phyloP scores from a whole-genome alignment of 1,140 invertebrate species.

The Prorops nasuta region DNA sequence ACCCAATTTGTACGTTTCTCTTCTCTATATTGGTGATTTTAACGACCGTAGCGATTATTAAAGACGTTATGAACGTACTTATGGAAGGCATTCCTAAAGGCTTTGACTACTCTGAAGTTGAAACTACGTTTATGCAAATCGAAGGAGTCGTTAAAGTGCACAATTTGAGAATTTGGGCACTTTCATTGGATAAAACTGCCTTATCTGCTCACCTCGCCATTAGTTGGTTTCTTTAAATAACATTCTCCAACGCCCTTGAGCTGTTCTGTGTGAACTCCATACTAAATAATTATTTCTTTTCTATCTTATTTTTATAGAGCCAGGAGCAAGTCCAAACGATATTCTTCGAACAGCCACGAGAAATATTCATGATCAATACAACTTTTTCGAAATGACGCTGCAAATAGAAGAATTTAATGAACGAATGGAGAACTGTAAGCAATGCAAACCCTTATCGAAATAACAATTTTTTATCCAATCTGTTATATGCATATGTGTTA shows the following conservation, averaged over 20 bases:
- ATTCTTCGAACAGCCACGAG: slow-evolving; percentile 82
- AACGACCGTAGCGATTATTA: slow-evolving; percentile 92
- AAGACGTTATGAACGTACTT: slow-evolving; percentile 85
- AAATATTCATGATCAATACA: slow-evolving; percentile 83
- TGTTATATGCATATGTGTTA: not conserved
- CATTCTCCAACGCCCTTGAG: slow-evolving; percentile 67
- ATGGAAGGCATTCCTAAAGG: slow-evolving; percentile 95
- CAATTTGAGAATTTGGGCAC: slow-evolving; percentile 94
- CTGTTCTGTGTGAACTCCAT: not conserved
- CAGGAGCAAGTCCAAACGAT: slow-evolving; percentile 72
- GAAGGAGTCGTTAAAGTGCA: slow-evolving; percentile 91
- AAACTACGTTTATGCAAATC: slow-evolving; percentile 79
- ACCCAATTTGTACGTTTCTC: slow-evolving; percentile 98
- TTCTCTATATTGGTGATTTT: slow-evolving; percentile 95
- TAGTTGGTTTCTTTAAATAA: slow-evolving; percentile 63
- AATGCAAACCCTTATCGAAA: slow-evolving; percentile 71
- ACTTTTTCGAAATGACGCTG: slow-evolving; percentile 95
- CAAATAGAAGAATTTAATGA: slow-evolving; percentile 95
- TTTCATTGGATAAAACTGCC: slow-evolving; percentile 93
- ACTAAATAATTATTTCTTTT: not conserved
- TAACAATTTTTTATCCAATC: slow-evolving; percentile 12
- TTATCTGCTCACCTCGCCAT: slow-evolving; percentile 91
- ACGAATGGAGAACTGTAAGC: slow-evolving; percentile 87
- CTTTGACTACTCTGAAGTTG: slow-evolving; percentile 76
- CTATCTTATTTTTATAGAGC: slow-evolving; percentile 60